phyloP scores from a whole-genome alignment of 2,113 vertebrate genomes.

The Anolis sagrei region DNA sequence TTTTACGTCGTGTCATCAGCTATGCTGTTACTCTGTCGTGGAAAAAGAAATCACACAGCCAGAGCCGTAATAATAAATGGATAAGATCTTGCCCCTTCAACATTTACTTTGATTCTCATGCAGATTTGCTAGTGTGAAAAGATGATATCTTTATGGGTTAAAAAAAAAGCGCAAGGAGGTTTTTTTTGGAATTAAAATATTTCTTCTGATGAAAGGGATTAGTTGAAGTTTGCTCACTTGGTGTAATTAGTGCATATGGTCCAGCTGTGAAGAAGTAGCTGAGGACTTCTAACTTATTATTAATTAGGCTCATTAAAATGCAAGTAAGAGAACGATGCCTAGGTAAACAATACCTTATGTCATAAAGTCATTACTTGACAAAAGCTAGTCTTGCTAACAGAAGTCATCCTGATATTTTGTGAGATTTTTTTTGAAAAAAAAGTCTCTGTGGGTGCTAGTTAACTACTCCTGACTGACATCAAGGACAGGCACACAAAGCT shows the following conservation, averaged over 20 bases:
- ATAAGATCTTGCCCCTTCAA: conserved; percentile 40
- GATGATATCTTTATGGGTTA: conserved; percentile 43
- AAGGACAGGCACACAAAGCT: conserved; percentile 82
- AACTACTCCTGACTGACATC: conserved; percentile 86
- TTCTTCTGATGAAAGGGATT: conserved; percentile 73
- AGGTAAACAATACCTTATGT: conserved; percentile 87
- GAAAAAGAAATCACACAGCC: conserved; percentile 46
- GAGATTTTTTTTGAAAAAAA: conserved; percentile 58
- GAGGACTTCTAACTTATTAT: conserved; percentile 85
- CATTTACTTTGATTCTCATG: conserved; percentile 57
- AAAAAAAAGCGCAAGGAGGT: conserved; percentile 41
- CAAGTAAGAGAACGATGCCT: conserved; percentile 82
- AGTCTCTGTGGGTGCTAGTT: conserved; percentile 77
- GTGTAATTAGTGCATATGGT: conserved; percentile 88
- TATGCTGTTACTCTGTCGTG: conserved; percentile 51
- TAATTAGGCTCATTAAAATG: conserved; percentile 90
- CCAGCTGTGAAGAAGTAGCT: conserved; percentile 86
- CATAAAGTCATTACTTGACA: conserved; percentile 84
- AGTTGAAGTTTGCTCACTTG: conserved; percentile 75
- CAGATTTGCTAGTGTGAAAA: conserved; percentile 50
- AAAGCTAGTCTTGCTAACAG: conserved; percentile 77
- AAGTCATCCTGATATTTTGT: conserved; percentile 79
- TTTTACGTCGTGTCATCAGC: conserved; percentile 49
- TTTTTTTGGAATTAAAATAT: conserved; percentile 70
- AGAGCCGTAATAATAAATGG: conserved; percentile 53